Evolutionary conservation across 2,797 vertebrate genomes (phyloP).

Genomic region (Acrossocheilus fasciatus): DNA sequence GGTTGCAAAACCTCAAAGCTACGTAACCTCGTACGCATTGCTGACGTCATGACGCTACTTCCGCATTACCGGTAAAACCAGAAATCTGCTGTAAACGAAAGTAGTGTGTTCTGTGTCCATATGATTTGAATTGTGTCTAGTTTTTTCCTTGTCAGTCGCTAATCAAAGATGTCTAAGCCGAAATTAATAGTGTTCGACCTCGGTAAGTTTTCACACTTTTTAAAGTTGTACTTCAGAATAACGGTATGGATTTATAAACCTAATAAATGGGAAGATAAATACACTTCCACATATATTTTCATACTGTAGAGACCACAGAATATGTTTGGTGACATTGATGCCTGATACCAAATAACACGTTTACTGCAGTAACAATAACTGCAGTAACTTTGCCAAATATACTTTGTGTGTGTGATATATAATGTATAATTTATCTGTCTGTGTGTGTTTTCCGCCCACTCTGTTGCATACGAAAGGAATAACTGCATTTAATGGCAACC

Average conservation of each 20-base stretch:
- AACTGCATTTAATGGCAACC: not conserved
- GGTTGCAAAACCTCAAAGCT: not conserved
- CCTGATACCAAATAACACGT: not conserved
- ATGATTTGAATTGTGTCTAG: not conserved
- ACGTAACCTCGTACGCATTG: not conserved
- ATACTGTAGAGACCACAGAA: not conserved
- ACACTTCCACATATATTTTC: not conserved
- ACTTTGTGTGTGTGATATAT: not conserved
- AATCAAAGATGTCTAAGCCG: slow-evolving; percentile 58
- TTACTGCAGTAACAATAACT: not conserved
- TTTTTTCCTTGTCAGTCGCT: not conserved
- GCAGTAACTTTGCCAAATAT: not conserved
- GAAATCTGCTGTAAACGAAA: not conserved
- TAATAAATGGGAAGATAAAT: not conserved
- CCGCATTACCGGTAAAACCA: slow-evolving; percentile 15
- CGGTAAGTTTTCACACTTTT: slow-evolving; percentile 50
- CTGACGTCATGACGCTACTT: not conserved
- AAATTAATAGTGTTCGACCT: slow-evolving; percentile 67
- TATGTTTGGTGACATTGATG: too few species aligned
- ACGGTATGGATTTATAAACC: too few species aligned
- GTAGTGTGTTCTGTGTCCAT: not conserved
- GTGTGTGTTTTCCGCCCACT: not conserved
- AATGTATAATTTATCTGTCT: not conserved
- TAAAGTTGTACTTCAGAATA: not conserved
- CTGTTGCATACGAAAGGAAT: not conserved